phyloP scores from a whole-genome alignment of 2,113 vertebrate genomes.

The Corythaixoides concolor region DNA sequence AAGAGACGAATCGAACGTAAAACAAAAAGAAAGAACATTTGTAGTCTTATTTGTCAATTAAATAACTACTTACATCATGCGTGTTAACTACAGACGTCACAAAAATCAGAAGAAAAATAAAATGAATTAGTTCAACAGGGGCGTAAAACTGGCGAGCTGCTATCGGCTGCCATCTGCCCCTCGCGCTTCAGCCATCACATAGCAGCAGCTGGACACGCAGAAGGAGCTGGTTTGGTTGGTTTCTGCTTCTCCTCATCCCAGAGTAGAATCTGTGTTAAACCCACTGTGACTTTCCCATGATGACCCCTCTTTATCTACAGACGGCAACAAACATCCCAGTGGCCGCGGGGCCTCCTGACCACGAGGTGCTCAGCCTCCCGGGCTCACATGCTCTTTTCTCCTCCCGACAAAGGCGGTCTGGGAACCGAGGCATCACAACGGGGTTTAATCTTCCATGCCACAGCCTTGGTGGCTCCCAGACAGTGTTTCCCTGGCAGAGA shows the following conservation, averaged over 20 bases:
- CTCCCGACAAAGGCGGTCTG: background rate
- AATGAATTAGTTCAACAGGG: background rate
- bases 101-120: background rate
- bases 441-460: background rate
- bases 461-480: background rate
- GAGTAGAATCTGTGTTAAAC: rapidly evolving
- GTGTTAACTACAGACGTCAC: rapidly evolving
- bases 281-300: rapidly evolving
- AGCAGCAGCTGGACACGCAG: background rate
- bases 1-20: background rate
- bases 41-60: background rate
- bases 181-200: rapidly evolving
- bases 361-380: background rate
- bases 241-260: background rate
- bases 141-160: background rate
- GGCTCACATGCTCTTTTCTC: background rate
- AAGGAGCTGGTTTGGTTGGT: background rate
- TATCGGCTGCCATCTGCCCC: background rate
- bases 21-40: background rate
- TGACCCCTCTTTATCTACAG: background rate
- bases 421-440: rapidly evolving
- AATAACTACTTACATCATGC: background rate
- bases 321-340: rapidly evolving
- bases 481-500: background rate
- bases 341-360: background rate